phyloP scores from a whole-genome alignment of 1,140 invertebrate species.

The Bathynomus jamesi region DNA sequence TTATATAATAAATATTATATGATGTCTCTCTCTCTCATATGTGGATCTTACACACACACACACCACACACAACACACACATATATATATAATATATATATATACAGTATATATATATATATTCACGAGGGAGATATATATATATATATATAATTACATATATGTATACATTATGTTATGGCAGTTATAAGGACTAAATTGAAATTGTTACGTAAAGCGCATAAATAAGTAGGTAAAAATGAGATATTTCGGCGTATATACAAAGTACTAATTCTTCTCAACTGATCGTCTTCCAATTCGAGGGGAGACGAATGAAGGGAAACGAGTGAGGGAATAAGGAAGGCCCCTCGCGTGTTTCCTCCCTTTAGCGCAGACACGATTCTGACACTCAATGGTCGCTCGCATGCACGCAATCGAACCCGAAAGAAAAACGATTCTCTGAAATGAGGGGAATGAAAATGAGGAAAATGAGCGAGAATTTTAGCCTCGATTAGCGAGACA shows the following conservation, averaged over 20 bases:
- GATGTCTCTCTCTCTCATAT: too few relatives aligned
- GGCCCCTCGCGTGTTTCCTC: neutral
- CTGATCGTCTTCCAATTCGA: too few relatives aligned
- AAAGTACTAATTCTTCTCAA: too few relatives aligned
- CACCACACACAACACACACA: neutral
- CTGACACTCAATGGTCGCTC: too few relatives aligned
- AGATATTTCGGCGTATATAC: too few relatives aligned
- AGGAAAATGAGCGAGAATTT: neutral
- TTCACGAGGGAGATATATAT: neutral
- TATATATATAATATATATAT: neutral
- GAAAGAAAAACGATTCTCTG: neutral
- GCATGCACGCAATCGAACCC: neutral
- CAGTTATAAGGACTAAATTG: neutral
- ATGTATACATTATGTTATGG: neutral
- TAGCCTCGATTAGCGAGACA: too few relatives aligned
- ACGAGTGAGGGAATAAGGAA: neutral
- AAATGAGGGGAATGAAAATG: neutral
- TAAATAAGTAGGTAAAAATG: too few relatives aligned
- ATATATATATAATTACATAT: neutral
- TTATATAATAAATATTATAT: too few relatives aligned
- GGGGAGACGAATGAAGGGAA: neutral
- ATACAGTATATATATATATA: neutral
- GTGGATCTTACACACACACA: too few relatives aligned
- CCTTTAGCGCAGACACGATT: neutral
- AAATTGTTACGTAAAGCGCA: too few relatives aligned